Conservation (phyloP, 2,888 invertebrate species). For the Caenorhabditis sp. region DNA sequence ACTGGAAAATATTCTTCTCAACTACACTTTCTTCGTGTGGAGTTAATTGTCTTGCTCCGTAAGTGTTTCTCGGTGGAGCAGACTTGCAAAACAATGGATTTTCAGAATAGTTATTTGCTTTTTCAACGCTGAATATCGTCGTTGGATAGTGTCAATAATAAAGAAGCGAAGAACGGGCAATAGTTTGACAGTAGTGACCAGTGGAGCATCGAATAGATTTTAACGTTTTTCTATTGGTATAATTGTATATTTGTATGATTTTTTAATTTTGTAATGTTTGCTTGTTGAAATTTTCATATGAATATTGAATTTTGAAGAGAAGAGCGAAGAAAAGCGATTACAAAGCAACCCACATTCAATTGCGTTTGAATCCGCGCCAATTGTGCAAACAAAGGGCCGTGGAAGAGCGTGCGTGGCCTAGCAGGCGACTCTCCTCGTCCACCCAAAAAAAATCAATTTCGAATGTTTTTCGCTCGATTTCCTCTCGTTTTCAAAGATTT, state of each 20-base stretch:
- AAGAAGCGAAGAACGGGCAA: not conserved
- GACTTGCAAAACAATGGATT: not conserved
- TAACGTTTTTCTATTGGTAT: not conserved
- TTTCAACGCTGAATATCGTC: constrained; percentile 48
- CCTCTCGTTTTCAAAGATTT: constrained; percentile 3
- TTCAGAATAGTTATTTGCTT: constrained; percentile 41
- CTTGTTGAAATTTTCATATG: too few relatives aligned
- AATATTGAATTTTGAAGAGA: too few relatives aligned
- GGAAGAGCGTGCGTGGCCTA: constrained; percentile 20
- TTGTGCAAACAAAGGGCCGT: not conserved
- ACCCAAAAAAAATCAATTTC: constrained; percentile 34
- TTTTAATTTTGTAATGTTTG: too few relatives aligned
- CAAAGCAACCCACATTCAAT: too few relatives aligned
- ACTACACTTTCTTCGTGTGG: constrained; percentile 25
- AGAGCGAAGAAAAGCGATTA: too few relatives aligned
- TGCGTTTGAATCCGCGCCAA: not conserved
- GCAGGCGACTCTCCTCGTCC: constrained; percentile 16
- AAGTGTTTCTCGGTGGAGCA: constrained; percentile 4
- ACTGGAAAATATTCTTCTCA: constrained; percentile 44
- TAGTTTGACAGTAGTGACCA: constrained; percentile 32
- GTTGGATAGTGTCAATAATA: constrained; percentile 28
- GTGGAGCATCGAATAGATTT: constrained; percentile 26
- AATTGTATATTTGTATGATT: too few relatives aligned
- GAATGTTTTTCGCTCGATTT: constrained; percentile 15
- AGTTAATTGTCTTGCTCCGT: constrained; percentile 40